Conservation (phyloP, 2,113 vertebrate genomes). For the Setophaga petechia region DNA sequence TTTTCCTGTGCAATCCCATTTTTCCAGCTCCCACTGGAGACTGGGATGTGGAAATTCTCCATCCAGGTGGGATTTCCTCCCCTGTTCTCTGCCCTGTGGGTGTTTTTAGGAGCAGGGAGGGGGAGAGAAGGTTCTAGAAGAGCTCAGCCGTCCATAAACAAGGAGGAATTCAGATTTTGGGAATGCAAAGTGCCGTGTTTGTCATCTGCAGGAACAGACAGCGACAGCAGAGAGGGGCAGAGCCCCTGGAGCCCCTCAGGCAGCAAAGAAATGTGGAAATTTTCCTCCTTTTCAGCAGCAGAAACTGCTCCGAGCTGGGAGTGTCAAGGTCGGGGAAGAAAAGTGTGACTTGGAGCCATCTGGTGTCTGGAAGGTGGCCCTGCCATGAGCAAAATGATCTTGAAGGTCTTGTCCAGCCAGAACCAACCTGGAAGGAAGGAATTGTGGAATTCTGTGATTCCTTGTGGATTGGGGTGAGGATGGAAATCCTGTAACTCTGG, state of each 20-base stretch:
- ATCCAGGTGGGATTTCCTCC: background rate
- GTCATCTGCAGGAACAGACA: too few species aligned
- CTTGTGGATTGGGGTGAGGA: background rate
- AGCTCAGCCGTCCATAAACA: too few species aligned
- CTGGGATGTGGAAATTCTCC: too few species aligned
- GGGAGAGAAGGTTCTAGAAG: background rate
- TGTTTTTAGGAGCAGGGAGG: background rate
- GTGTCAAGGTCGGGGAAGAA: background rate
- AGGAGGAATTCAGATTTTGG: background rate
- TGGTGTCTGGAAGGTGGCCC: background rate
- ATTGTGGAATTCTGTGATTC: background rate
- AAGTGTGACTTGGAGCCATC: background rate
- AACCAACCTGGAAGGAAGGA: too few species aligned
- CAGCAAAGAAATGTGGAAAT: background rate
- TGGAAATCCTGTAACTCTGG: too few species aligned
- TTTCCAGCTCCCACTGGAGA: too few species aligned
- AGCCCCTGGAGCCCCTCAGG: background rate
- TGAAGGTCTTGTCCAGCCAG: background rate
- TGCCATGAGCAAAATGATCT: background rate
- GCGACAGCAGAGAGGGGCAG: background rate
- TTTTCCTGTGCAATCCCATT: too few species aligned
- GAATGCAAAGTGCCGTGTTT: background rate
- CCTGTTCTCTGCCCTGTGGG: too few species aligned
- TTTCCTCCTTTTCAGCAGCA: background rate
- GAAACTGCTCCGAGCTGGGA: background rate